These are phyloP conservation scores for Gymnopithys bicolor DNA, from an alignment of 2,797 vertebrate genomes.

Conservation along the genomic window DNA sequence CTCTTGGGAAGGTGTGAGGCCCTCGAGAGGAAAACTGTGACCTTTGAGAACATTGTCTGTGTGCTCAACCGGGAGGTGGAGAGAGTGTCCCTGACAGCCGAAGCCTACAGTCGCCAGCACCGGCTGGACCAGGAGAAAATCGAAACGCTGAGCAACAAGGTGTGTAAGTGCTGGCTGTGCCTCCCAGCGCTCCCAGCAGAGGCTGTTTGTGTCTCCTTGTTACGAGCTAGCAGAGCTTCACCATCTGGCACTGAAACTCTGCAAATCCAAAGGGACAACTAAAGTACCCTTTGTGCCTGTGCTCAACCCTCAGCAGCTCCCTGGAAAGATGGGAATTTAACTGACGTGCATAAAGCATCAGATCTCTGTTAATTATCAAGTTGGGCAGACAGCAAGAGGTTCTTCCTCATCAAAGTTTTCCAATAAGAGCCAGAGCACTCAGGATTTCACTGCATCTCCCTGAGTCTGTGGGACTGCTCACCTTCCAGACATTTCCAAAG, in stretches of 20 bases:
- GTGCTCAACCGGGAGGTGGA: conserved; percentile 96
- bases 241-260: not conserved
- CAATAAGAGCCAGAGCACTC: not conserved
- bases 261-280: not conserved
- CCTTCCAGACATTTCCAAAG: not conserved
- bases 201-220: not conserved
- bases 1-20: conserved; percentile 84
- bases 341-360: not conserved
- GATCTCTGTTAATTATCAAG: not conserved
- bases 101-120: conserved; percentile 89
- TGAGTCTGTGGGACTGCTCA: not conserved
- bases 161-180: conserved; percentile 26
- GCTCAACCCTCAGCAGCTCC: not conserved
- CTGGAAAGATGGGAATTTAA: not conserved
- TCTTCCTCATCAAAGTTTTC: not conserved
- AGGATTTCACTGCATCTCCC: not conserved
- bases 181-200: not conserved
- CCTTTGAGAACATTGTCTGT: conserved; percentile 94
- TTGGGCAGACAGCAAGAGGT: rapidly evolving
- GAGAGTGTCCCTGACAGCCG: conserved; percentile 82
- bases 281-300: not conserved
- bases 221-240: not conserved
- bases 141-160: conserved; percentile 87
- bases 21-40: conserved; percentile 87
- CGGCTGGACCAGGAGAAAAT: conserved; percentile 93